phyloP scores from a whole-genome alignment of 1,140 invertebrate species.

The Pachypeltis micranthus region DNA sequence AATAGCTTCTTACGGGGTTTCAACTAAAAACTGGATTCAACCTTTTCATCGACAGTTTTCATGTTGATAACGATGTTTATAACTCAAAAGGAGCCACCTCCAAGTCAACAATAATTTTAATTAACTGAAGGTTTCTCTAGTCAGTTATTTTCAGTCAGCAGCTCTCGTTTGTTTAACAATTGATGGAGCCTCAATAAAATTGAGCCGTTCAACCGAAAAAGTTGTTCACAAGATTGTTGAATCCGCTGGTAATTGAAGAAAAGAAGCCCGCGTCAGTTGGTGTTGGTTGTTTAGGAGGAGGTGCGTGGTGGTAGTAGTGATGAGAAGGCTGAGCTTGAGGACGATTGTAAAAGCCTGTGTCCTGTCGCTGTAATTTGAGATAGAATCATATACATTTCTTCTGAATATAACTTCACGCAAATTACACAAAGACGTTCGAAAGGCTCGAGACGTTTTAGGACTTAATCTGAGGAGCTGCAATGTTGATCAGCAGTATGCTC shows the following conservation, averaged over 20 bases:
- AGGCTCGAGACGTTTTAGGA: background rate
- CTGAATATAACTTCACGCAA: background rate
- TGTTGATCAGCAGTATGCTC: too few species aligned
- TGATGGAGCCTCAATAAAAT: too few species aligned
- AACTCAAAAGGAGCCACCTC: too few species aligned
- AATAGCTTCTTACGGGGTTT: too few species aligned
- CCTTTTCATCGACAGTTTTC: too few species aligned
- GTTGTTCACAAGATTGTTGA: conserved; percentile 60
- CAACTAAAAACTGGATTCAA: too few species aligned
- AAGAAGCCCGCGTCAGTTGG: conserved; percentile 46
- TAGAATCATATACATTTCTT: background rate
- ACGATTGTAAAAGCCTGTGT: conserved; percentile 15
- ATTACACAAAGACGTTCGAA: background rate
- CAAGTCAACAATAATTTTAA: too few species aligned
- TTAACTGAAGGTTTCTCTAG: too few species aligned
- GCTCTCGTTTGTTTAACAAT: too few species aligned
- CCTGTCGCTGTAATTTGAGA: conserved; percentile 12
- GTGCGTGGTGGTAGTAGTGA: conserved; percentile 35
- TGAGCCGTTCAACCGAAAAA: conserved; percentile 55
- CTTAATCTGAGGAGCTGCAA: background rate
- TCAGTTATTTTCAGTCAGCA: too few species aligned
- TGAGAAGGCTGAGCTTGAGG: conserved; percentile 1
- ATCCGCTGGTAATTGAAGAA: conserved; percentile 59
- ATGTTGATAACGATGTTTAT: too few species aligned
- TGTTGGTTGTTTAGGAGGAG: conserved; percentile 19